Conservation (phyloP, 1,140 invertebrate species). For the Cotesia typhae region DNA sequence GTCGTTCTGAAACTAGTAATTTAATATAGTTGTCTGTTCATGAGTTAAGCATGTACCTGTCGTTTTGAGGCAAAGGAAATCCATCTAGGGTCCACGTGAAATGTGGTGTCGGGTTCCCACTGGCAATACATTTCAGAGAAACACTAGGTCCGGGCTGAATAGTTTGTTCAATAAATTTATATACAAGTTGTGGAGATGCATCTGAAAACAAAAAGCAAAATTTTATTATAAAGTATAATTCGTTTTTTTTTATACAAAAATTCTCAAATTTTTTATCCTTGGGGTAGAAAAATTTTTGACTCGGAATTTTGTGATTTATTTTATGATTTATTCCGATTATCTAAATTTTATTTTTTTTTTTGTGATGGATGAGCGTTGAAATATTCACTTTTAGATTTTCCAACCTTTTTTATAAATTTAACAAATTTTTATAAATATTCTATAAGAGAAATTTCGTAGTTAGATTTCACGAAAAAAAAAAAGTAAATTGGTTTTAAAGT, state of each 20-base stretch:
- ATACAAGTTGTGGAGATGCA: conserved; percentile 83
- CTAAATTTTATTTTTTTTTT: no score
- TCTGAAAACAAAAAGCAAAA: conserved; percentile 65
- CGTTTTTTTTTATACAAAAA: no score
- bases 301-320: no score
- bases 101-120: conserved; percentile 89
- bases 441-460: no score
- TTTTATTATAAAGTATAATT: conserved; percentile 16
- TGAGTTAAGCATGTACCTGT: conserved; percentile 59
- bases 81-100: conserved; percentile 90
- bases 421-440: no score
- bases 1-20: neutral
- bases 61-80: conserved; percentile 79
- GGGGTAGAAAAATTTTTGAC: no score
- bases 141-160: conserved; percentile 87
- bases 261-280: no score
- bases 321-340: no score
- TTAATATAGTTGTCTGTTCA: conserved; percentile 20
- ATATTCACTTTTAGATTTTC: no score
- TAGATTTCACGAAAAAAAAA: neutral
- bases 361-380: no score
- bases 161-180: conserved; percentile 91
- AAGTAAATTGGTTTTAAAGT: neutral
- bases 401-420: no score
- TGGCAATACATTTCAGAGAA: conserved; percentile 89